phyloP scores from a whole-genome alignment of 2,113 vertebrate genomes.

The Vimba vimba region DNA sequence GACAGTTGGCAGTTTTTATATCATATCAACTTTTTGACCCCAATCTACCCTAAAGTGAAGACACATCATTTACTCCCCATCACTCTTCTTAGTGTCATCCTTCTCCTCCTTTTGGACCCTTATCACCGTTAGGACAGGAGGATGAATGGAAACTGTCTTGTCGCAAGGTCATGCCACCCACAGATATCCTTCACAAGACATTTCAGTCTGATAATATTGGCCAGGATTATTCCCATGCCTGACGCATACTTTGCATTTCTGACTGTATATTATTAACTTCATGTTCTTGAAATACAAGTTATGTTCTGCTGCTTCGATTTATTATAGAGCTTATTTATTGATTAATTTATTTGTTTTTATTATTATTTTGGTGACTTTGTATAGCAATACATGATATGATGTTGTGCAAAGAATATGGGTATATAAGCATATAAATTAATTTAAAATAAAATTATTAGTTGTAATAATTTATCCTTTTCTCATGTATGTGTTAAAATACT shows the following conservation, averaged over 20 bases:
- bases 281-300: slow-evolving; percentile 45
- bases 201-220: slow-evolving; percentile 18
- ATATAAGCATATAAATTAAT: background rate
- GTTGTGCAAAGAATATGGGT: slow-evolving; percentile 60
- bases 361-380: slow-evolving; percentile 65
- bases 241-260: slow-evolving; percentile 30
- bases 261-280: background rate
- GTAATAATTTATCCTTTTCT: slow-evolving; percentile 21
- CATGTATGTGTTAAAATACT: background rate
- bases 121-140: slow-evolving; percentile 41
- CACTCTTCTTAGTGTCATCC: slow-evolving; percentile 48
- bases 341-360: slow-evolving; percentile 81
- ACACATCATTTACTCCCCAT: slow-evolving; percentile 46
- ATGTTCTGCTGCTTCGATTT: slow-evolving; percentile 74
- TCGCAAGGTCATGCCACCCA: slow-evolving; percentile 13
- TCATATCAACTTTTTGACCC: slow-evolving; percentile 59
- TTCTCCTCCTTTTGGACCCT: slow-evolving; percentile 48
- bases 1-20: slow-evolving; percentile 55
- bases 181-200: slow-evolving; percentile 21
- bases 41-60: slow-evolving; percentile 22
- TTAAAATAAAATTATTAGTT: slow-evolving; percentile 17
- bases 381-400: slow-evolving; percentile 60
- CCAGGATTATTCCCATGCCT: slow-evolving; percentile 25
- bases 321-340: slow-evolving; percentile 80
- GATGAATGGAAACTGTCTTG: slow-evolving; percentile 43